phyloP scores from a whole-genome alignment of 1,140 invertebrate genomes.

The Orchestia grillus region DNA sequence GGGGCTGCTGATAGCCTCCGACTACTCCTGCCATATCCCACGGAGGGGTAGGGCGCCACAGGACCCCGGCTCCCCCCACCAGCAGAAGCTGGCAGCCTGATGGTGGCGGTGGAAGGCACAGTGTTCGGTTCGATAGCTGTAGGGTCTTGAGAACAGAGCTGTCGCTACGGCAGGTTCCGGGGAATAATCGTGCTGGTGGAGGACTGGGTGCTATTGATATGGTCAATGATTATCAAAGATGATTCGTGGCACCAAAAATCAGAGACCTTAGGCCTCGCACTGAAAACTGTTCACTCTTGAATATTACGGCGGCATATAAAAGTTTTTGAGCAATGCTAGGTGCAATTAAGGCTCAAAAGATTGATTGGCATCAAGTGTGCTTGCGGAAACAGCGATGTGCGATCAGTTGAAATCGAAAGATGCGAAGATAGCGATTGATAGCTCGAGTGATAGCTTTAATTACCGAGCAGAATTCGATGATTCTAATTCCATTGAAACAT shows the following conservation, averaged over 20 bases:
- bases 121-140: background rate
- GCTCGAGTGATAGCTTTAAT: background rate
- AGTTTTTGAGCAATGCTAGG: background rate
- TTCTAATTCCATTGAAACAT: background rate
- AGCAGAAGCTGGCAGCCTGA: conserved; percentile 39
- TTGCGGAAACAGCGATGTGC: background rate
- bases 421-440: background rate
- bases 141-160: background rate
- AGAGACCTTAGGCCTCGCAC: background rate
- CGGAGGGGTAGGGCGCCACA: conserved; percentile 15
- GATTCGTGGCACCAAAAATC: background rate
- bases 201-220: background rate
- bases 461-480: background rate
- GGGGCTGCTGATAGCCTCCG: background rate
- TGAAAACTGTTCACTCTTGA: background rate
- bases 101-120: conserved; percentile 31
- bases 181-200: background rate
- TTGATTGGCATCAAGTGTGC: background rate
- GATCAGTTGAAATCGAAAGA: background rate
- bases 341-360: background rate
- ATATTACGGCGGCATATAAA: background rate
- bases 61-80: conserved; percentile 5
- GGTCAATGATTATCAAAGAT: background rate
- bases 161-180: background rate
- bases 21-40: background rate